A percentile compares a stretch with the other conserved stretches of the same genome.
These are phyloP conservation scores for Notoglanidium macrostoma DNA, from an alignment of 2,797 vertebrate genomes.

Conservation along the genomic window DNA sequence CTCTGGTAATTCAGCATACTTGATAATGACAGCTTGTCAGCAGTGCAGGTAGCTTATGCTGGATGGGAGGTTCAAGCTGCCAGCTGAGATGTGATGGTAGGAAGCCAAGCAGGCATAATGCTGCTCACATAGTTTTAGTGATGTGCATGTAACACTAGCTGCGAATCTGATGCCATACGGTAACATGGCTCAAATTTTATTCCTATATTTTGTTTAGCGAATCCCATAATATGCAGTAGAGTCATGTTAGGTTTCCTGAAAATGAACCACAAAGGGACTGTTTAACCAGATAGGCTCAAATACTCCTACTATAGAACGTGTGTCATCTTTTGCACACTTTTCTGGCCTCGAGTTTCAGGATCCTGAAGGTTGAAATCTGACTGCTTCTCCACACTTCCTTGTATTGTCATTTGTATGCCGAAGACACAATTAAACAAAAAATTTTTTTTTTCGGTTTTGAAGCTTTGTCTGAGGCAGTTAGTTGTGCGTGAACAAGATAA, in stretches of 20 bases:
- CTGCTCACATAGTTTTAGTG: neutral
- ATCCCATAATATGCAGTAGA: neutral
- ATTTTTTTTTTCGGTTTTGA: neutral
- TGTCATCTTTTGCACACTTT: neutral
- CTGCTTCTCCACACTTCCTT: neutral
- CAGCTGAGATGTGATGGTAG: conserved; percentile 25
- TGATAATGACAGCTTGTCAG: conserved; percentile 48
- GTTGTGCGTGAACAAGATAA: neutral
- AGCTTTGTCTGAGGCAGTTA: neutral
- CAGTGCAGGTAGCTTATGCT: conserved; percentile 40
- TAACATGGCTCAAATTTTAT: neutral
- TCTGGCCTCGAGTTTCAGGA: neutral
- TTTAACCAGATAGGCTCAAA: neutral
- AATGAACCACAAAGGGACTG: neutral
- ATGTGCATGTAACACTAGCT: neutral
- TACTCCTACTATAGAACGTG: neutral
- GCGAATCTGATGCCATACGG: neutral
- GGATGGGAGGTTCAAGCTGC: conserved; percentile 42
- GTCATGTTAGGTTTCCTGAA: neutral
- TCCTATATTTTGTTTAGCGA: neutral
- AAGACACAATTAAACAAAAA: neutral
- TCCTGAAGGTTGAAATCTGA: neutral
- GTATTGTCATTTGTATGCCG: neutral
- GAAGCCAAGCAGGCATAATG: conserved; percentile 1
- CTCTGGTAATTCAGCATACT: conserved; percentile 48